Evolutionary conservation across 2,888 invertebrate genomes (phyloP).

Genomic region (Drosophila pseudotakahashii): DNA sequence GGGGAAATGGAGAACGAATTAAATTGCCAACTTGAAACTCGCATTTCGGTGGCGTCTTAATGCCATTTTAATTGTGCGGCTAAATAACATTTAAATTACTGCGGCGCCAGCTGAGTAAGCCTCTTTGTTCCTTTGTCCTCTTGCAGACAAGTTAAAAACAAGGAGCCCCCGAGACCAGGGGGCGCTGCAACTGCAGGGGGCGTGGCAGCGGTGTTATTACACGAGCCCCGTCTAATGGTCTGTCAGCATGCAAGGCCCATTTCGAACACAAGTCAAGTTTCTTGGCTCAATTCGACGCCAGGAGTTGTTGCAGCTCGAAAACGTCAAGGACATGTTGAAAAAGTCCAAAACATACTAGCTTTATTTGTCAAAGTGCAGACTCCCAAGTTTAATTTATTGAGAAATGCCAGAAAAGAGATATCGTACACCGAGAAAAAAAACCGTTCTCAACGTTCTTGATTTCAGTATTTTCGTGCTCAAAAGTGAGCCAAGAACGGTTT

Average conservation of each 20-base stretch:
- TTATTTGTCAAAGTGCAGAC: slow-evolving; percentile 18
- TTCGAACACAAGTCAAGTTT: slow-evolving; percentile 1
- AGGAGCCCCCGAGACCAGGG: slow-evolving; percentile 1
- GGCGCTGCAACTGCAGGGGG: slow-evolving; percentile 15
- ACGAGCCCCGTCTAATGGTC: slow-evolving; percentile 61
- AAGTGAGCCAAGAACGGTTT: too few relatives aligned
- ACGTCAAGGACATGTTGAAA: slow-evolving; percentile 38
- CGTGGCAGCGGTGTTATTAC: slow-evolving; percentile 55
- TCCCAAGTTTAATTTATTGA: slow-evolving; percentile 5
- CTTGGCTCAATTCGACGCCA: slow-evolving; percentile 37
- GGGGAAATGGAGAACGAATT: slow-evolving; percentile 6
- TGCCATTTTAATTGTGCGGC: slow-evolving; percentile 70
- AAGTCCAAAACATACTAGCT: slow-evolving; percentile 3
- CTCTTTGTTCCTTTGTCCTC: slow-evolving; percentile 17
- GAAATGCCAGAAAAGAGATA: neutral
- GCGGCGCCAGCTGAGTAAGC: slow-evolving; percentile 49
- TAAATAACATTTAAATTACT: slow-evolving; percentile 74
- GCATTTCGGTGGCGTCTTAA: slow-evolving; percentile 55
- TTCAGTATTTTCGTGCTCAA: too few relatives aligned
- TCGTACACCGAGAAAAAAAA: too few relatives aligned
- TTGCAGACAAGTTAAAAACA: slow-evolving; percentile 25
- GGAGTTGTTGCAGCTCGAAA: slow-evolving; percentile 28
- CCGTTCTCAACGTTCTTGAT: too few relatives aligned
- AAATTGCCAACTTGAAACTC: slow-evolving; percentile 55
- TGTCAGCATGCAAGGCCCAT: slow-evolving; percentile 65